These are phyloP conservation scores for Sanderia malayensis DNA, from an alignment of 30 jellyfish, hydroid and myxozoan species.

Conservation along the genomic window DNA sequence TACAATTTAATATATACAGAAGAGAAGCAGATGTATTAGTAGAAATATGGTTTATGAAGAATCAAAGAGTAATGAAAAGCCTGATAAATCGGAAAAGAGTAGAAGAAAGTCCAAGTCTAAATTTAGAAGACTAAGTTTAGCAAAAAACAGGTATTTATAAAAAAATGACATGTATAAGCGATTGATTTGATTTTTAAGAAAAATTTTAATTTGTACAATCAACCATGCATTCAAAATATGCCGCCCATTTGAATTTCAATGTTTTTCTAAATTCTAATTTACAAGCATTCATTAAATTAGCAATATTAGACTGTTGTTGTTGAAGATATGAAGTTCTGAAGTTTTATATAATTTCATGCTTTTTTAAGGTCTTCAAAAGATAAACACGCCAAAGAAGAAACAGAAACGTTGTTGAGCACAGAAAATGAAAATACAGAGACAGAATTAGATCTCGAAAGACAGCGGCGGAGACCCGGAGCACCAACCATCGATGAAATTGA, in stretches of 20 bases:
- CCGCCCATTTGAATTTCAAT: too few species aligned
- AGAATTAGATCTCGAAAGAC: conserved; percentile 22
- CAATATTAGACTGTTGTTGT: too few species aligned
- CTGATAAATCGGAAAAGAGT: conserved; percentile 36
- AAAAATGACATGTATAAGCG: neutral
- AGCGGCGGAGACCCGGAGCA: conserved; percentile 44
- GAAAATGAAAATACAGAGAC: conserved; percentile 13
- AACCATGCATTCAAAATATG: too few species aligned
- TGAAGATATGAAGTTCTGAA: too few species aligned
- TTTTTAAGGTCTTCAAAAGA: conserved; percentile 39
- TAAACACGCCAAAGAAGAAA: conserved; percentile 37
- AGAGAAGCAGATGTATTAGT: too few species aligned
- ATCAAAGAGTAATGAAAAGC: conserved; percentile 3
- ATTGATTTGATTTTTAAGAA: too few species aligned
- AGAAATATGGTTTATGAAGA: conserved; percentile 35
- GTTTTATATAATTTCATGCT: too few species aligned
- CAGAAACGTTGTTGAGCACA: conserved; percentile 12
- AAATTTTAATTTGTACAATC: too few species aligned
- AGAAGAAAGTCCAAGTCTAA: conserved; percentile 39
- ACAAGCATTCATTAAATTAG: too few species aligned
- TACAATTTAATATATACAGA: too few species aligned
- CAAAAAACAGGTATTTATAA: conserved; percentile 31
- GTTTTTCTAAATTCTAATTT: too few species aligned
- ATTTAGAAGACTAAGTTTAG: conserved; percentile 39
- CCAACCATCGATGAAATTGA: conserved; percentile 73